A percentile compares a stretch with the other conserved stretches of the same genome.
Evolutionary conservation across 2,797 vertebrate genomes (phyloP).

Genomic region (Mus spretus): DNA sequence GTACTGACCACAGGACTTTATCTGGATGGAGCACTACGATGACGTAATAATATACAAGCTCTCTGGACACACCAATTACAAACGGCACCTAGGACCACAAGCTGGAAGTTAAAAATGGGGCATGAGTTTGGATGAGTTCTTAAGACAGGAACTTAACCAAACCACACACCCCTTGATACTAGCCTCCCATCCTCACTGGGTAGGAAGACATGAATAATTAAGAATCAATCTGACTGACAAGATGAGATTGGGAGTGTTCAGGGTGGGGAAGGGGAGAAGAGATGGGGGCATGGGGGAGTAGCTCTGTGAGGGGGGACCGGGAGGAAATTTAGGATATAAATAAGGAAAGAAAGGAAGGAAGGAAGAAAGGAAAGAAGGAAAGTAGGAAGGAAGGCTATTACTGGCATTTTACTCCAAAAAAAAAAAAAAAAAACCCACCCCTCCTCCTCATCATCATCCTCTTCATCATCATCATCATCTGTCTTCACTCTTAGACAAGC

Average conservation of each 20-base stretch:
- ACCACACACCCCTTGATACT: background rate
- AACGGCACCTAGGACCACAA: background rate
- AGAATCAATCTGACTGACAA: background rate
- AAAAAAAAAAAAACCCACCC: too few relatives aligned
- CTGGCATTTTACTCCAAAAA: background rate
- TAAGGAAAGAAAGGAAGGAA: background rate
- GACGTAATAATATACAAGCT: background rate
- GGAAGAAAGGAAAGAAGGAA: too few relatives aligned
- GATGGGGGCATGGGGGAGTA: too few relatives aligned
- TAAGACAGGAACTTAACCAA: background rate
- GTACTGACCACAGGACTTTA: background rate
- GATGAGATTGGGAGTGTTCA: background rate
- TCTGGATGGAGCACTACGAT: background rate
- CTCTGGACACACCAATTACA: background rate
- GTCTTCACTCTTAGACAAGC: conserved; percentile 29
- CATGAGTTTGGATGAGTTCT: background rate
- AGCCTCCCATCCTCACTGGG: background rate
- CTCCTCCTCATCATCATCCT: too few relatives aligned
- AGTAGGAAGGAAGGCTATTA: background rate
- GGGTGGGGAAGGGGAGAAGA: background rate
- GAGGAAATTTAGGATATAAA: background rate
- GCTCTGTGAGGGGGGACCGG: too few relatives aligned
- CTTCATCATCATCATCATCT: background rate
- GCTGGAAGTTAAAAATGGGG: background rate
- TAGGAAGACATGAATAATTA: conserved; percentile 39